phyloP scores from a whole-genome alignment of 2,113 vertebrate genomes.

The Actenoides hombroni region DNA sequence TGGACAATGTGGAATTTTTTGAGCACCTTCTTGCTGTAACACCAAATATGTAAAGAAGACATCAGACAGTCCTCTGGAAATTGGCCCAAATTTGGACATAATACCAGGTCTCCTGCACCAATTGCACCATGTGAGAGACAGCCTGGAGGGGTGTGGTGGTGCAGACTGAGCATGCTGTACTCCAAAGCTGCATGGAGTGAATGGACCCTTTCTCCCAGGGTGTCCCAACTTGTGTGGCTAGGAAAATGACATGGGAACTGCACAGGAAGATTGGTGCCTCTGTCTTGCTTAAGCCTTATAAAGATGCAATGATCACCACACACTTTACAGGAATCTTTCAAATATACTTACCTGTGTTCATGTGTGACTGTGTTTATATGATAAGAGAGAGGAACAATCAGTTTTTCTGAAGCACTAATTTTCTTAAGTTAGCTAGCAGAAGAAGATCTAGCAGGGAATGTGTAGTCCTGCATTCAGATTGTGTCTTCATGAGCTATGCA shows the following conservation, averaged over 20 bases:
- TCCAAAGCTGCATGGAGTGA: not conserved
- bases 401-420: not conserved
- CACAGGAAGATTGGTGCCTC: not conserved
- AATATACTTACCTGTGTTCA: not conserved
- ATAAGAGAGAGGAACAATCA: fast-evolving
- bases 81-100: not conserved
- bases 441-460: not conserved
- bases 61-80: not conserved
- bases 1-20: not conserved
- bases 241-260: not conserved
- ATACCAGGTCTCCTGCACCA: not conserved
- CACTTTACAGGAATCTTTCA: not conserved
- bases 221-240: not conserved
- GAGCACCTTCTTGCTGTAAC: not conserved
- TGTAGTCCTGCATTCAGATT: not conserved
- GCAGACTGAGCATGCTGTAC: fast-evolving
- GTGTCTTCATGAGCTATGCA: not conserved
- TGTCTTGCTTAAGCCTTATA: not conserved
- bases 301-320: not conserved
- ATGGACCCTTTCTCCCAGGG: not conserved
- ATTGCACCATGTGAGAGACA: fast-evolving
- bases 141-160: not conserved
- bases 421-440: not conserved
- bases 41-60: not conserved
- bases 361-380: not conserved